Conservation (phyloP, 64 coral and sea anemone species). For the Actinia tenebrosa region DNA sequence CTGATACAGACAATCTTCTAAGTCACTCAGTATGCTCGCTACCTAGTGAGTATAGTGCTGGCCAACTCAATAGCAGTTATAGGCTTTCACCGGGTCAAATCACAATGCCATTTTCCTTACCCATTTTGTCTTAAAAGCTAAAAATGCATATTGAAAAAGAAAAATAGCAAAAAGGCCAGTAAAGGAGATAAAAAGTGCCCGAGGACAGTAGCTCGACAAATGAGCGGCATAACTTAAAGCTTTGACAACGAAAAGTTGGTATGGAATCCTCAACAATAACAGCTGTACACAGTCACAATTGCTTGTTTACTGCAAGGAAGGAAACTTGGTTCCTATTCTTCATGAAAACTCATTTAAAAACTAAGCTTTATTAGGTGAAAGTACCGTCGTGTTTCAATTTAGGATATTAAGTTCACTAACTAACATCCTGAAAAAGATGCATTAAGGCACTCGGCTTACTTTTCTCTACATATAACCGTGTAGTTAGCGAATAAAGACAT, state of each 20-base stretch:
- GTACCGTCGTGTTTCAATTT: constrained; percentile 12
- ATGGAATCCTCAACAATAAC: neutral
- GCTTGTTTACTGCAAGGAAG: constrained; percentile 15
- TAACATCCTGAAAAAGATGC: constrained; percentile 19
- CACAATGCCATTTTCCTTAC: neutral
- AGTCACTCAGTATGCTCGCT: neutral
- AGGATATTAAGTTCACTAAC: constrained; percentile 20
- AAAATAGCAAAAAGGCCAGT: neutral
- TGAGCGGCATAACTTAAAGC: neutral
- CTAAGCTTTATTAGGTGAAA: constrained; percentile 21
- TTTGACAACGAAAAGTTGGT: neutral
- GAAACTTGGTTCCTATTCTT: neutral
- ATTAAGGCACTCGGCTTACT: constrained; percentile 16
- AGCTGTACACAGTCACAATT: constrained; percentile 7
- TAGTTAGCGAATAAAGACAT: constrained; percentile 10
- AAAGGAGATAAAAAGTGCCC: neutral
- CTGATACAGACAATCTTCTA: constrained; percentile 15
- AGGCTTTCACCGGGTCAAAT: neutral
- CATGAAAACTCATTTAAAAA: constrained; percentile 28
- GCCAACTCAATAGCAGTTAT: neutral
- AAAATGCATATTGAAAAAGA: neutral
- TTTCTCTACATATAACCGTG: neutral
- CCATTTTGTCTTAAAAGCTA: neutral
- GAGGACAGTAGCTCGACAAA: neutral
- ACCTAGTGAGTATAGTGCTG: neutral